Base-by-base conservation (phyloP, 2,888 invertebrate species). In the Idaea straminata region DNA sequence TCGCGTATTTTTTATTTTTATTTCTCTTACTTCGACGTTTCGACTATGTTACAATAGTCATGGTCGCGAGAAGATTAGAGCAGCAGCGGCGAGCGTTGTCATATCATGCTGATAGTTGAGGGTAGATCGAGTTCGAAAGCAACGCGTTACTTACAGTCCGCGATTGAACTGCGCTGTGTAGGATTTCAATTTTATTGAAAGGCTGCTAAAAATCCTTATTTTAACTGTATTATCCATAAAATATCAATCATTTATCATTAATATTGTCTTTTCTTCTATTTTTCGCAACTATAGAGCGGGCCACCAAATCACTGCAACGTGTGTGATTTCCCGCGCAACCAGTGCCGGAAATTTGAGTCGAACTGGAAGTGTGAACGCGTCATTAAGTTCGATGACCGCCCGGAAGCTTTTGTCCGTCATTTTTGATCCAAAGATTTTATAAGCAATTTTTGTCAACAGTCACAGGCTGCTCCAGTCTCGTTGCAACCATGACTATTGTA, bases 401-500 rank as follows among this genome's bases (percentile, higher is more conserved):
- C 84, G 87, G 88, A 88, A 88, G 82, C 83, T 67, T 79, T 81
- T 74, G 77, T 79, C 83, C 84, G 85, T 89, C 87, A 87, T 87
- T 86, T 89, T 89, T 87, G 84, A 84, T 87, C 81, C 83, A 80
- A 80, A 84, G 79, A 80, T 82, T 86, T 83, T 64, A 67, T 72
- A 69, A 70, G n/a, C n/a, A n/a, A n/a, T n/a, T n/a, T n/a, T n/a
- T n/a, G n/a, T n/a, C n/a, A n/a, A n/a, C n/a, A n/a, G n/a, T n/a
- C n/a, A n/a, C n/a, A n/a, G n/a, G n/a, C n/a, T n/a, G n/a, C n/a
- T n/a, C n/a, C n/a, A n/a, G n/a, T n/a, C n/a, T n/a, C n/a, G n/a
- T n/a, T n/a, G n/a, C n/a, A n/a, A n/a, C n/a, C n/a, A n/a, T n/a
- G n/a, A n/a, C n/a, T n/a, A n/a, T n/a, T n/a, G n/a, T n/a, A n/a